A percentile compares a stretch with the other conserved stretches of the same genome.
Conservation (phyloP, 2,797 vertebrate species). For the Margarornis squamiger region DNA sequence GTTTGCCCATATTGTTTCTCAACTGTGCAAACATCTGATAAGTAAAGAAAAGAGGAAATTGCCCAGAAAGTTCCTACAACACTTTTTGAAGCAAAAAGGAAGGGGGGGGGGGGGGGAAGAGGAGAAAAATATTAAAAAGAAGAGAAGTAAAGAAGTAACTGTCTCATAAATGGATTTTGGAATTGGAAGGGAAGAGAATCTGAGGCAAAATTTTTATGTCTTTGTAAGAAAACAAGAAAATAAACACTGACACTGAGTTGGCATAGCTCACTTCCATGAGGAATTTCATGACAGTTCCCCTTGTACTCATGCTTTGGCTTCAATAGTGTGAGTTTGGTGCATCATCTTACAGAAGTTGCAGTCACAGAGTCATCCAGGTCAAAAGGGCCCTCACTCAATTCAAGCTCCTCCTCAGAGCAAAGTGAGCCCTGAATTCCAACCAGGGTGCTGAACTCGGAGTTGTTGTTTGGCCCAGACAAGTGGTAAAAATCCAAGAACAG, state of each 20-base stretch:
- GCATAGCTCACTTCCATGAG: not conserved
- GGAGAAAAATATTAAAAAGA: rapidly evolving
- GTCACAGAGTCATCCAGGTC: not conserved
- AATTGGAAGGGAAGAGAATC: not conserved
- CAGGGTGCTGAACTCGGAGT: not conserved
- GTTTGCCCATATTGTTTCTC: conserved; percentile 3
- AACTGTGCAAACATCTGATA: conserved; percentile 27
- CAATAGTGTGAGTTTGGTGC: not conserved
- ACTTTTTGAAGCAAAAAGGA: not conserved
- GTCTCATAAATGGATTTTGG: not conserved
- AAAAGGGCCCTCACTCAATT: not conserved
- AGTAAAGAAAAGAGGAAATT: conserved; percentile 16
- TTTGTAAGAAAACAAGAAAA: not conserved
- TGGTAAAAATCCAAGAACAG: not conserved
- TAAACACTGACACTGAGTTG: not conserved
- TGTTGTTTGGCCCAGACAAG: not conserved
- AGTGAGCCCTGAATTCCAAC: not conserved
- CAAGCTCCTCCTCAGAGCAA: not conserved
- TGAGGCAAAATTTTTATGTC: not conserved
- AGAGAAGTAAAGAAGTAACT: not conserved
- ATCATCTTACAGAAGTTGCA: not conserved
- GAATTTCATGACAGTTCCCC: not conserved
- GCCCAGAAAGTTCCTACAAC: not conserved
- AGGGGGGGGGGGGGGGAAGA: no score
- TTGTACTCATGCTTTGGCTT: not conserved